phyloP scores from a whole-genome alignment of 2,797 vertebrate genomes.

The Clarias laeviceps region DNA sequence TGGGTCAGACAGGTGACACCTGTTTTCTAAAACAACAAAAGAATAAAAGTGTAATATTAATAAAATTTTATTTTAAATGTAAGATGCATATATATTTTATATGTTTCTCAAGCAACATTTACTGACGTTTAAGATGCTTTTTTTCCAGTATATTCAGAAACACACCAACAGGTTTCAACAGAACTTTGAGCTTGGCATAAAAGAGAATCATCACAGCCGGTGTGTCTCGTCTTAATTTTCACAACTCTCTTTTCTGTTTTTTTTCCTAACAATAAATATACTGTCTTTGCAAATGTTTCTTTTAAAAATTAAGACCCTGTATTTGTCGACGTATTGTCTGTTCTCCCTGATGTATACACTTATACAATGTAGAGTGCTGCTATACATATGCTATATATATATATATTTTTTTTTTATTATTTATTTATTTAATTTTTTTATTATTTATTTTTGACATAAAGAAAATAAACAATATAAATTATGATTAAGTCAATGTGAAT shows the following conservation, averaged over 20 bases:
- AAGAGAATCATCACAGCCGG: not conserved
- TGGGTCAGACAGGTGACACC: constrained; percentile 4
- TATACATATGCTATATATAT: no score
- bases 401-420: no score
- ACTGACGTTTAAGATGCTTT: not conserved
- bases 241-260: not conserved
- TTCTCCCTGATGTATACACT: not conserved
- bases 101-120: not conserved
- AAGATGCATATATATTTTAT: not conserved
- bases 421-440: no score
- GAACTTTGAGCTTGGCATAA: not conserved
- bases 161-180: not conserved
- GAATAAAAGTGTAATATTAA: not conserved
- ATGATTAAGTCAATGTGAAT: not conserved
- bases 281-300: not conserved
- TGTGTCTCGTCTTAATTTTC: not conserved
- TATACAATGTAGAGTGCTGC: not conserved
- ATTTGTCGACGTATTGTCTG: not conserved
- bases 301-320: not conserved
- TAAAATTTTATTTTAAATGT: not conserved
- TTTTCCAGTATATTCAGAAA: not conserved
- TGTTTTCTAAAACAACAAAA: not conserved
- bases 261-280: not conserved
- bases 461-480: no score
- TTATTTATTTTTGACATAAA: no score